Evolutionary conservation across 1,140 invertebrate species (phyloP).

Genomic region (Holcopasites calliopsidis): DNA sequence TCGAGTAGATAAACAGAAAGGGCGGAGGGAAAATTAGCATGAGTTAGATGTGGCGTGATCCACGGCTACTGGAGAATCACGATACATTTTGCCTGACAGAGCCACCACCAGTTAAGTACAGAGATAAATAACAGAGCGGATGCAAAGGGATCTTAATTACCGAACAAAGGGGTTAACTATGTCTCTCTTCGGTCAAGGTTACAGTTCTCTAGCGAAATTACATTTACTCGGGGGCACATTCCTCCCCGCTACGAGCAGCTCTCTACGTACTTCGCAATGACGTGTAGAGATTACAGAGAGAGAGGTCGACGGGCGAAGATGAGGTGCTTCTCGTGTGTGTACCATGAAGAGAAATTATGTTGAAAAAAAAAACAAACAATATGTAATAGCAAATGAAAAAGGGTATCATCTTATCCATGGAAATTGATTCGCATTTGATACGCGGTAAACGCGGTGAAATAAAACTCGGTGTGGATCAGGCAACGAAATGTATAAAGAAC

Average conservation of each 20-base stretch:
- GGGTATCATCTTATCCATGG: background rate
- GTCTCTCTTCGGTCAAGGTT: conserved; percentile 3
- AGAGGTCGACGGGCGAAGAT: conserved; percentile 34
- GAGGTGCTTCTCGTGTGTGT: conserved; percentile 46
- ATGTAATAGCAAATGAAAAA: background rate
- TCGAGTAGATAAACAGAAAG: conserved; percentile 5
- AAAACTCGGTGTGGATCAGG: conserved; percentile 16
- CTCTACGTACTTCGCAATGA: conserved; percentile 6
- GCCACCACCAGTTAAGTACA: conserved; percentile 56
- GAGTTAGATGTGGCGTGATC: conserved; percentile 51
- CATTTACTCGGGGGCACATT: conserved; percentile 34
- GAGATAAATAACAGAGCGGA: conserved; percentile 41
- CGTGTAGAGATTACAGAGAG: conserved; percentile 19
- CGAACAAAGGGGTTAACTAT: conserved; percentile 22
- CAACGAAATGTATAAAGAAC: conserved; percentile 12
- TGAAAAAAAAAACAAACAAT: conserved; percentile 25
- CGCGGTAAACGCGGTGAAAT: background rate
- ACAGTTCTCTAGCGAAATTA: conserved; percentile 37
- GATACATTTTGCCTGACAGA: conserved; percentile 38
- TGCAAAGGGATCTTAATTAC: conserved; percentile 30
- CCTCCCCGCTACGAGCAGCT: conserved; percentile 13
- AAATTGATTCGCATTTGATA: background rate
- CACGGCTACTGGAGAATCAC: conserved; percentile 27
- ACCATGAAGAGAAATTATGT: conserved; percentile 19
- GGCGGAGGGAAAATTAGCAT: conserved; percentile 37